phyloP scores from a whole-genome alignment of 2,888 invertebrate genomes.

The Dascillus cervinus region DNA sequence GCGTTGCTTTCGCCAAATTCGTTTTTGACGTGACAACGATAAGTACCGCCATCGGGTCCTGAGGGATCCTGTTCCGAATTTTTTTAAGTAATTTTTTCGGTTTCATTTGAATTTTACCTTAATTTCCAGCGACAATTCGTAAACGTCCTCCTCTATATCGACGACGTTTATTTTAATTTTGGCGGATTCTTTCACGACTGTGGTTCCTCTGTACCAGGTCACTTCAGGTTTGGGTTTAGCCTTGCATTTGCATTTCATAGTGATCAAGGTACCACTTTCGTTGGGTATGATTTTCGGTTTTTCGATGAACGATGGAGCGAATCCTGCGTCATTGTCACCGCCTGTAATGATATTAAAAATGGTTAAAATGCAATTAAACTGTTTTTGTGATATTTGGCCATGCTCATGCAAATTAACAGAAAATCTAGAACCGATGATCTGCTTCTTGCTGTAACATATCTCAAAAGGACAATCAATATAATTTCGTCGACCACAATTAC shows the following conservation, averaged over 20 bases:
- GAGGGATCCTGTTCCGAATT: conserved; percentile 58
- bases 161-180: conserved; percentile 76
- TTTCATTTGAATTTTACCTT: conserved; percentile 47
- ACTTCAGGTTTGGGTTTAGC: conserved; percentile 93
- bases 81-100: neutral
- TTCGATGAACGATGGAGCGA: conserved; percentile 94
- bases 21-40: conserved; percentile 91
- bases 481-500: conserved; percentile 12
- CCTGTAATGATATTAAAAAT: conserved; percentile 51
- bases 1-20: conserved; percentile 96
- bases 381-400: conserved; percentile 38
- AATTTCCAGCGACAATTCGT: conserved; percentile 77
- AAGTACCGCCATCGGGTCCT: conserved; percentile 76
- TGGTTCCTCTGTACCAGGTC: conserved; percentile 90
- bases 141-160: conserved; percentile 74
- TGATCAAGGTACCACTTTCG: conserved; percentile 92
- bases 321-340: conserved; percentile 86
- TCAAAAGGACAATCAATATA: conserved; percentile 9
- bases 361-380: conserved; percentile 10
- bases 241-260: conserved; percentile 94
- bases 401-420: conserved; percentile 39
- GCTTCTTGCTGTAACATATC: conserved; percentile 17
- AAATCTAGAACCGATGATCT: conserved; percentile 13
- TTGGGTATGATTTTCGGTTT: conserved; percentile 99
- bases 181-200: conserved; percentile 73